These are phyloP conservation scores for Aegithalos caudatus DNA, from an alignment of 2,113 vertebrate genomes.

Conservation along the genomic window DNA sequence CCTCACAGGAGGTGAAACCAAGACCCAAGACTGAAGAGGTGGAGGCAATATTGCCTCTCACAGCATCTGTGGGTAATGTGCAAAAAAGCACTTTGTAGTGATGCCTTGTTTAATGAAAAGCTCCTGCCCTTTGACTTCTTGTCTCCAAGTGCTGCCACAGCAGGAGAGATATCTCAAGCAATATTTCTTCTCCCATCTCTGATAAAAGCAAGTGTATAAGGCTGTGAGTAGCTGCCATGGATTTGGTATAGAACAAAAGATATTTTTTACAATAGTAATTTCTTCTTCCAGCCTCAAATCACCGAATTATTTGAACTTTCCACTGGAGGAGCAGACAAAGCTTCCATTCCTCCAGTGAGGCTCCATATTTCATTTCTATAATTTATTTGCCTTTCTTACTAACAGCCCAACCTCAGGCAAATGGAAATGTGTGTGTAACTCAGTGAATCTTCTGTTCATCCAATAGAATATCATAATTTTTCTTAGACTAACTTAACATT, in stretches of 20 bases:
- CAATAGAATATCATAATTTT: neutral
- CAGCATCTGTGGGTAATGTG: neutral
- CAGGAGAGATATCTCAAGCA: neutral
- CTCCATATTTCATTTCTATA: neutral
- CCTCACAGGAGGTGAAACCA: neutral
- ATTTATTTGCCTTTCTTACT: neutral
- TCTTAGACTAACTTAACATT: neutral
- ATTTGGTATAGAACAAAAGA: neutral
- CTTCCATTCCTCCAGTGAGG: neutral
- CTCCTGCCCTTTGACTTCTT: neutral
- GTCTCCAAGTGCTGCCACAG: neutral
- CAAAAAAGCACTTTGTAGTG: neutral
- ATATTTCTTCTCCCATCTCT: neutral
- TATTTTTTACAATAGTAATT: neutral
- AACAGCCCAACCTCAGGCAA: neutral
- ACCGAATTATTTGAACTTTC: neutral
- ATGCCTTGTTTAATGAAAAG: slow-evolving; percentile 12
- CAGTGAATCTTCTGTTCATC: neutral
- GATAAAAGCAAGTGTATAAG: neutral
- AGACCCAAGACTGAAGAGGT: neutral
- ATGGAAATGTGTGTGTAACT: neutral
- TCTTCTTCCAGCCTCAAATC: neutral
- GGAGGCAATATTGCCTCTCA: neutral
- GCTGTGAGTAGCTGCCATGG: neutral
- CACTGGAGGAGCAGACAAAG: neutral